Percentiles rank a stretch among this genome's conserved stretches.
Conservation (phyloP, 2,113 vertebrate genomes). For the Bos javanicus region DNA sequence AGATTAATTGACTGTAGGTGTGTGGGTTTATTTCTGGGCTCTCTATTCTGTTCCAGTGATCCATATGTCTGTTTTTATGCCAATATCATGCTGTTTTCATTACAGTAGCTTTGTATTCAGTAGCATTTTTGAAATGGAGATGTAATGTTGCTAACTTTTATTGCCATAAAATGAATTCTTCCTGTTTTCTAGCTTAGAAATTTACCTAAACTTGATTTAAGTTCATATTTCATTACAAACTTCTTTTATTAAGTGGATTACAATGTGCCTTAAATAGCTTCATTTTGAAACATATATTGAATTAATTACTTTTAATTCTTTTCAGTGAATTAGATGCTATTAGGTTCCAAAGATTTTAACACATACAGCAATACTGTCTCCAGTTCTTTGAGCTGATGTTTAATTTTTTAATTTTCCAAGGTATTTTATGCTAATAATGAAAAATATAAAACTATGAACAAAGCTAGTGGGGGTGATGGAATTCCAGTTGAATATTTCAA, state of each 20-base stretch:
- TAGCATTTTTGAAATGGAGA: background rate
- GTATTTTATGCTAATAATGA: background rate
- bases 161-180: background rate
- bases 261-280: background rate
- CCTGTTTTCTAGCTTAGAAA: slow-evolving; percentile 1
- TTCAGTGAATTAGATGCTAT: background rate
- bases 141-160: background rate
- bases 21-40: background rate
- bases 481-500: too few species aligned
- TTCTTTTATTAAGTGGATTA: background rate
- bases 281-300: background rate
- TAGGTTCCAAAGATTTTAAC: background rate
- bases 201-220: background rate
- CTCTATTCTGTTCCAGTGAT: background rate
- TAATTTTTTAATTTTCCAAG: background rate
- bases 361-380: background rate
- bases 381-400: background rate
- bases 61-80: background rate
- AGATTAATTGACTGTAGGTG: background rate
- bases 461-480: too few species aligned
- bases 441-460: background rate
- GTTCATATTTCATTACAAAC: background rate
- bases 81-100: background rate
- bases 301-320: background rate
- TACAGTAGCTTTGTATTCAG: background rate